Evolutionary conservation across 1,140 invertebrate genomes (phyloP).

Genomic region (Achatina immaculata): DNA sequence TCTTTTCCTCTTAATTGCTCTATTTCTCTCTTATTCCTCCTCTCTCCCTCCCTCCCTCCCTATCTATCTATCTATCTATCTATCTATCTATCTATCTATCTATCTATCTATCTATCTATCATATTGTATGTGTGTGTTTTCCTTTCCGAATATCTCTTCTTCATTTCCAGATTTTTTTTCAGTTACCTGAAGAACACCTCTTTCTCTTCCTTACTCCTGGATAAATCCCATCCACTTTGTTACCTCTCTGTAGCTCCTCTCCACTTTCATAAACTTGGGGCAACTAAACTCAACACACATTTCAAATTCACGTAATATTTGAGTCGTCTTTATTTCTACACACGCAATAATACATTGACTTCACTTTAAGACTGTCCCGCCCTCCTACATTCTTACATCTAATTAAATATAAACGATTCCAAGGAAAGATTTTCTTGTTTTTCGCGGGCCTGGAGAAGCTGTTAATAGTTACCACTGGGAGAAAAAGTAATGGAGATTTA

Average conservation of each 20-base stretch:
- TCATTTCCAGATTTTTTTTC: not conserved
- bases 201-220: not conserved
- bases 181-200: not conserved
- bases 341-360: not conserved
- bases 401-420: too few relatives aligned
- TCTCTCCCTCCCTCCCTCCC: slow-evolving; percentile 25
- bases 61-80: slow-evolving; percentile 23
- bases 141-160: not conserved
- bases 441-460: too few relatives aligned
- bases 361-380: not conserved
- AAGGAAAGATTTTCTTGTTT: too few relatives aligned
- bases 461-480: too few relatives aligned
- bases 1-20: not conserved
- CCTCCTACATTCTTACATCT: too few relatives aligned
- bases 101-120: not conserved
- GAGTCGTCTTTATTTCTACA: not conserved
- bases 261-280: not conserved
- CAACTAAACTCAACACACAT: not conserved
- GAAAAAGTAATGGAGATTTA: too few relatives aligned
- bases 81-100: slow-evolving; percentile 1
- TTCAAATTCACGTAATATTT: not conserved
- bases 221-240: not conserved
- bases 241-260: not conserved
- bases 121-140: not conserved
- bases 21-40: not conserved